Base-by-base conservation (phyloP, 2,113 vertebrate species). In the Piaya cayana region DNA sequence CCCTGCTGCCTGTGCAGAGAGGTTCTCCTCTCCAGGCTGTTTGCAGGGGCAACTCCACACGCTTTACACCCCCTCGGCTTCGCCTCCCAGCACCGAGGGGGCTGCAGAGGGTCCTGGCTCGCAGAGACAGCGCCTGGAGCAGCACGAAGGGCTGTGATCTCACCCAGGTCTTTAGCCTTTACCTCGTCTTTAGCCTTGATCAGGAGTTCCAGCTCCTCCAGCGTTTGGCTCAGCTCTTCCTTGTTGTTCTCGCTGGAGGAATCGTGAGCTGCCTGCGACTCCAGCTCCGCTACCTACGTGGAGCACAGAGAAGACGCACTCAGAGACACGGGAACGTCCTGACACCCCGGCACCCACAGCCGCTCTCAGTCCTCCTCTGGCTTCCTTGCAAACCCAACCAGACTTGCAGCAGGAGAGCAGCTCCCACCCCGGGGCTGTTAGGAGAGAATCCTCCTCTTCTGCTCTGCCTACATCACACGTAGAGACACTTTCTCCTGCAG, bases 161-260 rank as follows among this genome's bases (percentile, higher is more conserved):
- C 52, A 12, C 4, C 7, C 22, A 27, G n/a, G n/a, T n/a, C n/a
- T n/a, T n/a, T n/a, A n/a, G 23, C 20, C 90, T 52, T 92, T 76
- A 99, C 99, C 99, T 99, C 99, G 4, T 99, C 99, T 75, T 99
- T 99, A 39, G 98, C 98, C 95, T 99, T 99, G 88, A 99, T 97
- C 67, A 99, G 97, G 2, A 98, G 97, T 80, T 99, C 99, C 96
- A 99, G 97, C 88, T 99, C 99, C 92, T 99, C 98, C 96, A 99
- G 95, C 3, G 97, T 98, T 34, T 98, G 98, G 47, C 98, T 97
- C 32, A 98, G 96, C 67, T 98, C 99, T 23, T 99, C 98, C 92
- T 99, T 99, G 95, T 97, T 97, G n/a, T 97, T 93, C 16, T 98
- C 98, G 0, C 97, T 96, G 70, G 98, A 95, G 12, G 98, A 96